These are phyloP conservation scores for Anarhynchus alexandrinus DNA, from an alignment of 2,113 vertebrate genomes.

Conservation along the genomic window DNA sequence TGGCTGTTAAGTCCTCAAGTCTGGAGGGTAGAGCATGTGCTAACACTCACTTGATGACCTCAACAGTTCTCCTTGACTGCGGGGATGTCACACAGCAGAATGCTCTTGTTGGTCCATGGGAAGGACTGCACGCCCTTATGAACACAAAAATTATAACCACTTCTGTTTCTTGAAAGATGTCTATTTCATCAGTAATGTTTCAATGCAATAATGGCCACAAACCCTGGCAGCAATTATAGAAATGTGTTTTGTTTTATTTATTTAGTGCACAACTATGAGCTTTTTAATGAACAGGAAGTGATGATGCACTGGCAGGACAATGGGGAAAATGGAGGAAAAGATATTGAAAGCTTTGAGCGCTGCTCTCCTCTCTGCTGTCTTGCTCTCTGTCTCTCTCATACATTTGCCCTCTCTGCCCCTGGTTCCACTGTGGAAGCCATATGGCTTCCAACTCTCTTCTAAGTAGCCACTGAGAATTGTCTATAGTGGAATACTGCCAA, in stretches of 20 bases:
- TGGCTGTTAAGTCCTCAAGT: not conserved
- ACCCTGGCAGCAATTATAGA: not conserved
- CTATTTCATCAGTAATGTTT: not conserved
- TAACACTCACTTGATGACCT: not conserved
- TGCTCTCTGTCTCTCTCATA: not conserved
- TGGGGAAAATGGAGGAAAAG: not conserved
- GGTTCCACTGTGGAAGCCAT: slow-evolving; percentile 60
- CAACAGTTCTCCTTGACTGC: not conserved
- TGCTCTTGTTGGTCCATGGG: not conserved
- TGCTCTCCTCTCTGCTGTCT: slow-evolving; percentile 42
- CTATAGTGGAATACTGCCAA: slow-evolving; percentile 41
- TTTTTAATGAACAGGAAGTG: not conserved
- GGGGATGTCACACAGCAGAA: not conserved
- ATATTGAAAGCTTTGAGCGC: not conserved
- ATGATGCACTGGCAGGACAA: not conserved
- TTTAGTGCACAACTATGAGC: not conserved
- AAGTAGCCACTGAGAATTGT: slow-evolving; percentile 50
- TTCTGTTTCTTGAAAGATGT: not conserved
- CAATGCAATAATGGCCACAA: not conserved
- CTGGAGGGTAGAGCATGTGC: not conserved
- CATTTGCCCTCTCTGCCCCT: slow-evolving; percentile 57
- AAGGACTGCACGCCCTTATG: not conserved
- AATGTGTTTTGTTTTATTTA: not conserved
- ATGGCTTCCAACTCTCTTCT: slow-evolving; percentile 44
- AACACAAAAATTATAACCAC: not conserved